phyloP scores from a whole-genome alignment of 2,888 invertebrate species.

The Eupithecia insigniata region DNA sequence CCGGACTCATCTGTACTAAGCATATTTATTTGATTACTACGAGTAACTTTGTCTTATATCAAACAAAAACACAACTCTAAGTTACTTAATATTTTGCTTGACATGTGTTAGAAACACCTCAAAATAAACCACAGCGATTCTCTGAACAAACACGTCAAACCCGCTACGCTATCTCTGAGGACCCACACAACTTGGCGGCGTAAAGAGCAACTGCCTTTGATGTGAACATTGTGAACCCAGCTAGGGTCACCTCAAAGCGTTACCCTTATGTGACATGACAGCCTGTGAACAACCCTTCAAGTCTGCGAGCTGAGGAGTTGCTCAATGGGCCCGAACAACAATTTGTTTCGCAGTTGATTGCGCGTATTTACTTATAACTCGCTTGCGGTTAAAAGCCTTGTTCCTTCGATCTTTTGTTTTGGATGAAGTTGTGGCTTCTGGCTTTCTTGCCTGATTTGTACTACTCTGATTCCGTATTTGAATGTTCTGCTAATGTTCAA shows the following conservation, averaged over 20 bases:
- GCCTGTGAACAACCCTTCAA: slow-evolving; percentile 19
- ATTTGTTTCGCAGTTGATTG: slow-evolving; percentile 4
- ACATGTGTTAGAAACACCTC: neutral
- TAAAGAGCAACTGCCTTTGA: slow-evolving; percentile 30
- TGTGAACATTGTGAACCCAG: slow-evolving; percentile 22
- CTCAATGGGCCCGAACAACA: neutral
- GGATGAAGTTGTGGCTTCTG: neutral
- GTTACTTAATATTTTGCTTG: neutral
- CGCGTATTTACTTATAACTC: neutral
- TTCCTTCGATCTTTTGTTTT: neutral
- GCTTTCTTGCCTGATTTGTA: neutral
- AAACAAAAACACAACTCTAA: neutral
- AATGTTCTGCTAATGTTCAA: neutral
- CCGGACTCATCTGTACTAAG: too few species aligned
- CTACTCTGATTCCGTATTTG: neutral
- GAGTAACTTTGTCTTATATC: neutral
- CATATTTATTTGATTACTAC: neutral
- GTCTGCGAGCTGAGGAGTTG: slow-evolving; percentile 8
- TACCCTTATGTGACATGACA: slow-evolving; percentile 13
- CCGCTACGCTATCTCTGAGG: slow-evolving; percentile 16
- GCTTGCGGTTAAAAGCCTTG: neutral
- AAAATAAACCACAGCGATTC: slow-evolving; percentile 8
- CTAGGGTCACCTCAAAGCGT: slow-evolving; percentile 24
- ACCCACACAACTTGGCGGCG: slow-evolving; percentile 23
- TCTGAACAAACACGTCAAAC: slow-evolving; percentile 13